These are phyloP conservation scores for Eulemur rubriventer DNA, from an alignment of 2,797 vertebrate genomes.

Conservation along the genomic window DNA sequence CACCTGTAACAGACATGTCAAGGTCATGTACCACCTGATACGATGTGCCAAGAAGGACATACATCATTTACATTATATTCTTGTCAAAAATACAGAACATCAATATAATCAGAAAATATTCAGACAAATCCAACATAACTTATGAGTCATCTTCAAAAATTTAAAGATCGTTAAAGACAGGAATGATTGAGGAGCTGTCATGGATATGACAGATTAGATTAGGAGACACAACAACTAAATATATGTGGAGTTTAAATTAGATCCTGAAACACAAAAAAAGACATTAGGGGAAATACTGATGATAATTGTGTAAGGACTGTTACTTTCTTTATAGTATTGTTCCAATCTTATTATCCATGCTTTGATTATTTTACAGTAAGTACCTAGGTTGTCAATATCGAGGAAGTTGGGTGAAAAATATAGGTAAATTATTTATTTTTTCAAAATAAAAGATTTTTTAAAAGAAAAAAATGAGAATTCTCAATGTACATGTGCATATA, in stretches of 20 bases:
- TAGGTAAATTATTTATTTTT: background rate
- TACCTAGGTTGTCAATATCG: background rate
- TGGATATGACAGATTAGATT: background rate
- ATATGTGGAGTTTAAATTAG: background rate
- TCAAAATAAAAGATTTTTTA: background rate
- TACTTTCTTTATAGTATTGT: background rate
- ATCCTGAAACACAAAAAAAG: background rate
- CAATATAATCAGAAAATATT: background rate
- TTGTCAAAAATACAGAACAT: background rate
- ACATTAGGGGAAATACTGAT: background rate
- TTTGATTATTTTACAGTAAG: background rate
- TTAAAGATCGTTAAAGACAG: background rate
- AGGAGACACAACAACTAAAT: background rate
- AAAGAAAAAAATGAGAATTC: background rate
- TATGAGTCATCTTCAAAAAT: background rate
- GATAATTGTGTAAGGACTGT: background rate
- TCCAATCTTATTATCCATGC: background rate
- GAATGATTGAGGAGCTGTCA: background rate
- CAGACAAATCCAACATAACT: background rate
- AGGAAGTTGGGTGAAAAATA: background rate
- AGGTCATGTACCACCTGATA: background rate
- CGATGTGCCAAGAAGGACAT: background rate
- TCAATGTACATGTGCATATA: no score
- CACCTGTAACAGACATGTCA: background rate
- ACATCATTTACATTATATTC: background rate